Evolutionary conservation across 2,888 invertebrate genomes (phyloP), one percentile per base, ranked within the genome.

Genomic region (Agrenia bidenticulata): DNA sequence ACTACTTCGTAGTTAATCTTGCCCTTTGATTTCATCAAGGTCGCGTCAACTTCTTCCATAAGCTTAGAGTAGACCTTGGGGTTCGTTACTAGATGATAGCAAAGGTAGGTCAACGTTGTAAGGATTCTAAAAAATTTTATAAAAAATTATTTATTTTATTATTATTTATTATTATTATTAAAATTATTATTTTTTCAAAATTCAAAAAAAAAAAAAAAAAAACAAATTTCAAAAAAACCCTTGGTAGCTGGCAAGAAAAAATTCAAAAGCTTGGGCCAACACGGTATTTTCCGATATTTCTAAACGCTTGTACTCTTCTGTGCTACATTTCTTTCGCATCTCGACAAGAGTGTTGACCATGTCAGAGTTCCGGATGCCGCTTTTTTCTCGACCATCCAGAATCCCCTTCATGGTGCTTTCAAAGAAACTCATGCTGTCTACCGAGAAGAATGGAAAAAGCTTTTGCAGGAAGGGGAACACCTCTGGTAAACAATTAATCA

Each of bases 1-100:
- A 72, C 55, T 1, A 61, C 65, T 21, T 69, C 67, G 23, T 69
- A 66, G 32, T 63, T 61, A 37, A 63, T 41, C 23, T 65, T 63
- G 9, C 69, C 69, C 4, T 64, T 17, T 13, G 66, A 62, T 13
- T 65, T 63, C 26, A 41, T 57, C 51, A 65, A 32, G 49, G 62
- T 60, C 0, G 49, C 51, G 27, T 69, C 67, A 5, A 72, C 56
- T 32, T 72, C 71, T 11, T 37, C 59, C 2, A 59, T 19, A 2
- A 64, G 45, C 53, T 67, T 51, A 5, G 15, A 4, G 7, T 51
- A 7, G 13, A 21, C 51, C 5, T 51, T 49, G 19, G 70, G 53
- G 58, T 65, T 41, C 27, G 56, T 63, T 2, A 66, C 60, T n/a
- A 68, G 45, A 23, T 50, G 50, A 53, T 71, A 71, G 1, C 63